Evolutionary conservation across 1,140 invertebrate species (phyloP), one percentile per base, ranked within the genome.

Genomic region (Caerostris extrusa): DNA sequence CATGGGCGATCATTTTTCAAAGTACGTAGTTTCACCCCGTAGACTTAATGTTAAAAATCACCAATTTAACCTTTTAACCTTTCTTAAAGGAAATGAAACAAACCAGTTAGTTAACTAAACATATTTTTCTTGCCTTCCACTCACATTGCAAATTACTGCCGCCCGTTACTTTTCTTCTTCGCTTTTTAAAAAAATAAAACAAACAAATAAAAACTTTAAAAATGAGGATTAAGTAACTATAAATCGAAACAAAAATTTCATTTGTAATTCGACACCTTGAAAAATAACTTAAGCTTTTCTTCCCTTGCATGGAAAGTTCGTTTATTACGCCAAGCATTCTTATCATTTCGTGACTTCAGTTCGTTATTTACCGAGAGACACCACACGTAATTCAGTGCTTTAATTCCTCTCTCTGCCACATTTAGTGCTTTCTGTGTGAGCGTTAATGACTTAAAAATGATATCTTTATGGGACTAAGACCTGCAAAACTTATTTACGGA

Each of bases 341-440:
- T 67, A 67, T 67, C 5, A 67, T 67, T 67, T 6, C 61, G 61
- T 67, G 61, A 67, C 61, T 67, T 67, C 14, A 67, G 61, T n/a
- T 14, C 61, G 61, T 67, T 67, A 67, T 17, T 67, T 14, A 67
- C 14, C 12, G n/a, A 14, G 61, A 67, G 12, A 67, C 61, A 6
- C 14, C n/a, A n/a, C 61, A 67, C 17, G 61, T n/a, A 67, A 67
- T n/a, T 67, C n/a, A 67, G 3, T 5, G 17, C 17, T 67, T 67
- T 67, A 67, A 34, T 67, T 67, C n/a, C 61, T 67, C 61, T 67
- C 61, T 5, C 3, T 67, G 61, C n/a, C 61, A 67, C 61, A 67
- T 67, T 67, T 67, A 67, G 61, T 67, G 61, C n/a, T 67, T 67
- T n/a, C 61, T n/a, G n/a, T 67, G 61, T 67, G 17, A 67, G 61